These are phyloP conservation scores for Liposcelis brunnea DNA, from an alignment of 2,888 invertebrate genomes.

Conservation along the genomic window DNA sequence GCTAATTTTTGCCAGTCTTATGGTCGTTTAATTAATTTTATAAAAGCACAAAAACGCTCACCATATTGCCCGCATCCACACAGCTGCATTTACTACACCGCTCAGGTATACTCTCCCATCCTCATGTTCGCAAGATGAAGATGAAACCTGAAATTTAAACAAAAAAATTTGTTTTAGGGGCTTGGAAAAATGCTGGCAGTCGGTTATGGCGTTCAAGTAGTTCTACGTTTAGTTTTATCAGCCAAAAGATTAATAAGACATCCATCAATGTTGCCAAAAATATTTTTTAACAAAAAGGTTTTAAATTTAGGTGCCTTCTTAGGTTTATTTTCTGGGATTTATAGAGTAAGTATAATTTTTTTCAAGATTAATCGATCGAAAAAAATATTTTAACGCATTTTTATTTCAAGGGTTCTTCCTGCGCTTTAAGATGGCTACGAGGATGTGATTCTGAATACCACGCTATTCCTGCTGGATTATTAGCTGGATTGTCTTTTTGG, in stretches of 20 bases:
- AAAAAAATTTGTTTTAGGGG: too few species aligned
- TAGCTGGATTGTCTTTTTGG: constrained; percentile 51
- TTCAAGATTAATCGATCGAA: not conserved
- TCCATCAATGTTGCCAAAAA: constrained; percentile 31
- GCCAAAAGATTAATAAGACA: constrained; percentile 33
- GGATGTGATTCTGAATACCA: constrained; percentile 41
- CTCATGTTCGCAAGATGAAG: too few species aligned
- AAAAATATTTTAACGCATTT: not conserved
- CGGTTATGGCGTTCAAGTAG: constrained; percentile 43
- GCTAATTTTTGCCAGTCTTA: constrained; percentile 7
- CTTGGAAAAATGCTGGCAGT: constrained; percentile 38
- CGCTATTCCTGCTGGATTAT: constrained; percentile 50
- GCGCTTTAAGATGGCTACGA: constrained; percentile 41
- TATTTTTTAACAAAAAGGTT: constrained; percentile 35
- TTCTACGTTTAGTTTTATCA: constrained; percentile 39
- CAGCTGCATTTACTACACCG: constrained; percentile 40
- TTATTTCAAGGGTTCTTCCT: constrained; percentile 39
- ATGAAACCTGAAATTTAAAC: too few species aligned
- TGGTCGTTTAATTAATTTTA: constrained; percentile 7
- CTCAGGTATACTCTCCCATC: too few species aligned
- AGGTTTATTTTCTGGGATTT: constrained; percentile 48
- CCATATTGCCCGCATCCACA: constrained; percentile 40
- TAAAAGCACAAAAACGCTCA: constrained; percentile 19
- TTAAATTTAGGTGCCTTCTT: constrained; percentile 47
- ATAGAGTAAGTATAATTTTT: constrained; percentile 34